Base-by-base conservation (phyloP, 2,113 vertebrate genomes). In the Melanerpes formicivorus region DNA sequence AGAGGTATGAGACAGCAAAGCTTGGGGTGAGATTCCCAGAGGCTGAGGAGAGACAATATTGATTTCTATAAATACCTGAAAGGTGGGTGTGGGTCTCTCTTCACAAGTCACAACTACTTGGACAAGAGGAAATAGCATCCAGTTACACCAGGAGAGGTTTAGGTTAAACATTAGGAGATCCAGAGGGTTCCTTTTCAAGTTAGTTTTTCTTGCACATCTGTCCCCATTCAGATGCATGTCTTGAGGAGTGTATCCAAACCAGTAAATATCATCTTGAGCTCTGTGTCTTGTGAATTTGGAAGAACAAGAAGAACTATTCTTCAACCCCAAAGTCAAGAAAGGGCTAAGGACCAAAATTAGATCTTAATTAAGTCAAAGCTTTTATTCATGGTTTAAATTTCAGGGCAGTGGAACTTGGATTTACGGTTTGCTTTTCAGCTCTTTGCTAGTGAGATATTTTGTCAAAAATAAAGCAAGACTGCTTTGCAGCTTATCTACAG, bases 321-420 rank as follows among this genome's bases (percentile, higher is more conserved):
- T 93, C 16, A 88, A 88, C 27, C 73, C 73, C 14, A 84, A 86
- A 86, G 72, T 59, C 86, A 88, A 46, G 56, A 80, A 77, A 77
- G 80, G 65, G 9, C 72, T 30, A 56, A 88, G 56, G 29, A 91
- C 69, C 86, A 88, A 91, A 91, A 91, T 91, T 95, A 90, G 82
- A 91, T 84, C 66, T 75, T 52, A 32, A 32, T 60, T 50, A 62
- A 55, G 42, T 93, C 42, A 88, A 86, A 83, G 76, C 60, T 72
- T 93, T 88, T 91, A 86, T 94, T 92, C 90, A 88, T 4, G 11
- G 56, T 88, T 93, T 93, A 75, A 74, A 66, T 50, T 80, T 66
- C 8, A 9, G 54, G 37, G 58, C 66, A 52, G 62, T 67, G 55
- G 76, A 70, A 80, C 85, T 83, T 85, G 8, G 5, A 27, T 91